Evolutionary conservation across 2,113 vertebrate species (phyloP).

Genomic region (Corythornis cristatus): DNA sequence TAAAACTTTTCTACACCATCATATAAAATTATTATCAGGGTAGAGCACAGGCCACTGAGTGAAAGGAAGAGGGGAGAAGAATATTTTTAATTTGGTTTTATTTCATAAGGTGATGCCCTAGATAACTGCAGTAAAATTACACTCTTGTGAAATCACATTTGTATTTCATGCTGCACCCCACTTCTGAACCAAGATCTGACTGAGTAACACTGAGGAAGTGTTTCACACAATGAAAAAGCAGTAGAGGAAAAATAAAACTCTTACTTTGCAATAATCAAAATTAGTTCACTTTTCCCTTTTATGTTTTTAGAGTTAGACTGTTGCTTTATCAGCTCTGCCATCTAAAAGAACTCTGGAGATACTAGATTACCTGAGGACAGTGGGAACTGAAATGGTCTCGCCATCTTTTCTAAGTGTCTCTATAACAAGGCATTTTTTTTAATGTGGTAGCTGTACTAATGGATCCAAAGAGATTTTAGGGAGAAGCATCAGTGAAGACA

Average conservation of each 20-base stretch:
- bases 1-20: background rate
- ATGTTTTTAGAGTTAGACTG: background rate
- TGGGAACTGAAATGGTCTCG: background rate
- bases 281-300: background rate
- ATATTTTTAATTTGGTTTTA: background rate
- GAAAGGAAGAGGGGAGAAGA: background rate
- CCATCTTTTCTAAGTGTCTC: background rate
- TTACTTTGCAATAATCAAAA: background rate
- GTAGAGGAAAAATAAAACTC: background rate
- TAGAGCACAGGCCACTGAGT: background rate
- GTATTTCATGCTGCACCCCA: background rate
- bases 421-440: background rate
- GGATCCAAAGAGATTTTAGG: background rate
- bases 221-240: background rate
- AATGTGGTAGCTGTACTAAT: background rate
- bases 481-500: background rate
- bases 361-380: background rate
- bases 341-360: background rate
- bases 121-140: background rate
- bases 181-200: background rate
- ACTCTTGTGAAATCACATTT: background rate
- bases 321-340: background rate
- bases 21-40: background rate
- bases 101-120: background rate
- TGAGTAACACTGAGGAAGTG: background rate